phyloP scores from a whole-genome alignment of 2,888 invertebrate genomes.

The Aphidius colemani region DNA sequence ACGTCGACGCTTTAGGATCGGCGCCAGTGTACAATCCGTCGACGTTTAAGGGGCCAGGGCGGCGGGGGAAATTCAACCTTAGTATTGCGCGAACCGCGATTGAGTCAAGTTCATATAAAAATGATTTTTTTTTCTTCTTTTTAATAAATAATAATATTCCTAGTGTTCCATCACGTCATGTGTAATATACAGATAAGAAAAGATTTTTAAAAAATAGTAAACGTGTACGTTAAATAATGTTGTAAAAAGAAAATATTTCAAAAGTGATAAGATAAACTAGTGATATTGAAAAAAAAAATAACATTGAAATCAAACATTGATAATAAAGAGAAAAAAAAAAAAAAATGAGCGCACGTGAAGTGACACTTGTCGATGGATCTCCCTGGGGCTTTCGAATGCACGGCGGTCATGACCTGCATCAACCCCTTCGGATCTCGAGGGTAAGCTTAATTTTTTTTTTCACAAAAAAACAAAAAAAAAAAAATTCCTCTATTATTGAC shows the following conservation, averaged over 20 bases:
- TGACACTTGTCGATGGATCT: constrained; percentile 79
- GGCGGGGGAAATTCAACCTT: constrained; percentile 47
- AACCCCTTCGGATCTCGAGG: constrained; percentile 79
- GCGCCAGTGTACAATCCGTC: constrained; percentile 36
- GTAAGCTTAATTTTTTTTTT: constrained; percentile 62
- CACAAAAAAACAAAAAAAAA: too few species aligned
- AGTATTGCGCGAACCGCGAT: constrained; percentile 54
- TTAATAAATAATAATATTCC: not conserved
- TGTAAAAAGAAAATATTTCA: not conserved
- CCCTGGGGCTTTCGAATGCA: constrained; percentile 91
- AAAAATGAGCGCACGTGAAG: constrained; percentile 72
- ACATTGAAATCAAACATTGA: constrained; percentile 17
- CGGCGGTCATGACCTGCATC: constrained; percentile 79
- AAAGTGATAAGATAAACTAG: not conserved
- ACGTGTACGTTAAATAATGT: not conserved
- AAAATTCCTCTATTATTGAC: too few species aligned
- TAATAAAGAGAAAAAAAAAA: not conserved
- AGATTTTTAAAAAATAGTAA: not conserved
- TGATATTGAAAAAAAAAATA: constrained; percentile 1
- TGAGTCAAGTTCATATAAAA: constrained; percentile 44
- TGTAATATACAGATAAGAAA: not conserved
- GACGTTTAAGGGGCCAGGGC: constrained; percentile 38
- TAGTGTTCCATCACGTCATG: not conserved
- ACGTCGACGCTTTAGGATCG: constrained; percentile 32
- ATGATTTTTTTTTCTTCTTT: constrained; percentile 30